Evolutionary conservation across 2,113 vertebrate genomes (phyloP).

Genomic region (Barnardius zonarius): DNA sequence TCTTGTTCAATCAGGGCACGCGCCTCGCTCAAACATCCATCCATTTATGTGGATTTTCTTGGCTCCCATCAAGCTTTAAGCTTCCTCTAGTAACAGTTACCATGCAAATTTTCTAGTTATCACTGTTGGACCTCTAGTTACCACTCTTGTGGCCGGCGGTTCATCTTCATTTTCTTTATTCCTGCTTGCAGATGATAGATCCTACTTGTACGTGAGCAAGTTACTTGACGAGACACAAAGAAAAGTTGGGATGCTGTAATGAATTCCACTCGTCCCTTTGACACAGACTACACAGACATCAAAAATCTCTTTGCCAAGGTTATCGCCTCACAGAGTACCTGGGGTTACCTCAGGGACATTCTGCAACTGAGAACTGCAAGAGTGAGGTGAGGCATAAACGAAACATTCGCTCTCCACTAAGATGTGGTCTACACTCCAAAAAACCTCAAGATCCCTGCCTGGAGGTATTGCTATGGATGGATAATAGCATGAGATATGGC

Average conservation of each 20-base stretch:
- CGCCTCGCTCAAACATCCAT: not conserved
- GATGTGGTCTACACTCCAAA: not conserved
- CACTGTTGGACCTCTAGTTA: not conserved
- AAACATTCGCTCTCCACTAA: not conserved
- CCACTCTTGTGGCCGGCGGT: not conserved
- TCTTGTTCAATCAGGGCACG: not conserved
- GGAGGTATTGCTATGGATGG: not conserved
- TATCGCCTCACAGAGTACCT: not conserved
- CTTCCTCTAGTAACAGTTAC: not conserved
- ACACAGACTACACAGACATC: not conserved
- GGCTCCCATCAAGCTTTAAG: not conserved
- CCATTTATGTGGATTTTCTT: not conserved
- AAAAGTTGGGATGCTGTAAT: not conserved
- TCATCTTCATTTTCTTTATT: not conserved
- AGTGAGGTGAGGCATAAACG: slow-evolving; percentile 15
- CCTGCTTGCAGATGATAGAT: not conserved
- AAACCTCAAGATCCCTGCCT: slow-evolving; percentile 10
- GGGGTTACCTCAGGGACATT: not conserved
- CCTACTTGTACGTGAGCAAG: not conserved
- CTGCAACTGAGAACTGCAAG: not conserved
- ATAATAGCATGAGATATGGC: slow-evolving; percentile 4
- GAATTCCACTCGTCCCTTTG: not conserved
- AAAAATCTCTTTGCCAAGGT: not conserved
- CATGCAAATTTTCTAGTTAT: not conserved
- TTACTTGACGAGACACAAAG: not conserved